Base-by-base conservation (phyloP, 1,140 invertebrate genomes). In the Leptoteleia sp. region DNA sequence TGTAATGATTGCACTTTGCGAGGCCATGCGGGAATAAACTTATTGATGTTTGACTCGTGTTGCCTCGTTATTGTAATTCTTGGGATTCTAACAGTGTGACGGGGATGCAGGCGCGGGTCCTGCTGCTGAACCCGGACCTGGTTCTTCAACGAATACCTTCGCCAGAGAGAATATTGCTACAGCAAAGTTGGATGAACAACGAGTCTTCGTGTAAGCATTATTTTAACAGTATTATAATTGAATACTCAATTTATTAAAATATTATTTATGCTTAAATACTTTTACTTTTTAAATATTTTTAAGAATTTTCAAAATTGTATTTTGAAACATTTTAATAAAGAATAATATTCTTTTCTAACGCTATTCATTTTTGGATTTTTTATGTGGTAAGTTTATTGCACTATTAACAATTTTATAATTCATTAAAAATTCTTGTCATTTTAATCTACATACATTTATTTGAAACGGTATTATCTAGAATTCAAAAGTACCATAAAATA, bases 61-160 rank as follows among this genome's bases (percentile, higher is more conserved):
- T 81, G 85, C 80, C 76, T 85, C 84, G 85, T 81, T 81, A 86
- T 82, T 84, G 76, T 86, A 83, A 84, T 67, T 83, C 80, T 88
- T 88, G 86, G 78, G 84, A 87, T 88, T 88, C 85, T 88, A 89
- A 89, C 87, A 89, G 88, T 89, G 84, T 87, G 84, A 88, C 85
- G 84, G 85, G 82, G 82, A 88, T 87, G 85, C 86, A 89, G 85
- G 86, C 84, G 80, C 78, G 71, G 64, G 57, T 73, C 71, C 80
- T 84, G 76, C 81, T 82, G 64, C 15, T 68, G 62, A 77, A 40
- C 45, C 82, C 80, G 42, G 64, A 76, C 61, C 4, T 65, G 22
- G 33, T 55, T 12, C 45, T 52, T 31, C 50, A 29, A 13, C 29
- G 55, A 45, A 55, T 76, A 42, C 38, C 35, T 15, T 13, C 40